Base-by-base conservation (phyloP, 2,113 vertebrate genomes). In the Tor tambroides region DNA sequence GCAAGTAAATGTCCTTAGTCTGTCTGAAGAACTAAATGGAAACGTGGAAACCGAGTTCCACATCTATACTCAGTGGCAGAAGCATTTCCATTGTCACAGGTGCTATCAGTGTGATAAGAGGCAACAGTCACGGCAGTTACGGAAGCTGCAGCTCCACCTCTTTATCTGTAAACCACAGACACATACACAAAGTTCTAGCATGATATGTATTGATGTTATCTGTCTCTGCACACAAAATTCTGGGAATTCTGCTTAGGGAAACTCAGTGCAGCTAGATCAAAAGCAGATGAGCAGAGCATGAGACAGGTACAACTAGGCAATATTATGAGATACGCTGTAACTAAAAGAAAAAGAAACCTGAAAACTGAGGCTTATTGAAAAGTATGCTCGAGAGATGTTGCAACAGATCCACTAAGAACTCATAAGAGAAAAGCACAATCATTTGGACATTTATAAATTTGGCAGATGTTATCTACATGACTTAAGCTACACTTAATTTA, bases 41-140 rank as follows among this genome's bases (percentile, higher is more conserved):
- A 56, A 56, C 59, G 12, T 28, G 75, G 51, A 71, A 38, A 35
- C 28, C 2, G 0, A 35, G 15, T 61, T 61, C 63, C 67, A 56
- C 26, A 43, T 61, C 85, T 69, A 17, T 11, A 65, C 6, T 32
- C 6, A 38, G 28, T 51, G 41, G 43, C 43, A 63, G 9, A 80
- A 49, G 38, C 71, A 65, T 30, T 63, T 75, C 80, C 38, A 72
- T 82, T 82, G 69, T 76, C 69, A 51, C 9, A 46, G 63, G 71
- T 51, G 86, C 80, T 67, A 87, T 76, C 69, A 63, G 49, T 63
- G 59, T 83, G 86, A 87, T 87, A 87, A 87, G 86, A 83, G 28
- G 85, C 65, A 72, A 30, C 71, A 76, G 79, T 67, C 79, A 82
- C 9, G 28, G 41, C 23, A 69, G 78, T 51, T 83, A 54, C 54